phyloP scores from a whole-genome alignment of 1,140 invertebrate genomes.

The Ctenoplectra terminalis region DNA sequence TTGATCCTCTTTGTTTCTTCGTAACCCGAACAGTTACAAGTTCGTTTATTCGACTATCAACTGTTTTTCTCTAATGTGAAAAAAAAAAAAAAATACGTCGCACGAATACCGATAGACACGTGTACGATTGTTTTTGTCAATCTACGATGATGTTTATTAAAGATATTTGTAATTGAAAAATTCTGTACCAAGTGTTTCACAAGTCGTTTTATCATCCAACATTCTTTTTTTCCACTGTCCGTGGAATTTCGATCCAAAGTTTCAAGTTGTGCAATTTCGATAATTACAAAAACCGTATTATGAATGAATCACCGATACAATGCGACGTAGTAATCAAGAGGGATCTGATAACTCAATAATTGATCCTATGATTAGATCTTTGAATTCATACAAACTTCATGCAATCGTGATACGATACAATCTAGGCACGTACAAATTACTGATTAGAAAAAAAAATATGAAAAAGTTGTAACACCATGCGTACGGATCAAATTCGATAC shows the following conservation, averaged over 20 bases:
- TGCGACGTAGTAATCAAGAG: no score
- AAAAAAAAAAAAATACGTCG: neutral
- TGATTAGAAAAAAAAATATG: neutral
- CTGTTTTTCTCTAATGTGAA: neutral
- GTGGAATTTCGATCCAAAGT: neutral
- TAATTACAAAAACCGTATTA: no score
- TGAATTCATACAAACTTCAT: neutral
- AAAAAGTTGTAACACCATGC: neutral
- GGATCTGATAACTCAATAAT: no score
- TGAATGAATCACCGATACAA: neutral
- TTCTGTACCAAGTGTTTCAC: neutral
- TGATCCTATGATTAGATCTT: no score
- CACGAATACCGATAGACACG: neutral
- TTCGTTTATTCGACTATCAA: neutral
- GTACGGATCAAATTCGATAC: neutral
- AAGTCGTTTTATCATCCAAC: neutral
- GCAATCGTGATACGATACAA: neutral
- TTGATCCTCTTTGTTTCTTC: neutral
- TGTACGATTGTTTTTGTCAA: neutral
- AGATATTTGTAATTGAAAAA: neutral
- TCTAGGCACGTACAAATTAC: no score
- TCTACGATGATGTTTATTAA: neutral
- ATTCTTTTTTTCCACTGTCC: neutral
- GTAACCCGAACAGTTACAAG: neutral
- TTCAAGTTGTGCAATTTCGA: slow-evolving; percentile 1